Conservation (phyloP, 2,113 vertebrate genomes). For the Balaenoptera acutorostrata region DNA sequence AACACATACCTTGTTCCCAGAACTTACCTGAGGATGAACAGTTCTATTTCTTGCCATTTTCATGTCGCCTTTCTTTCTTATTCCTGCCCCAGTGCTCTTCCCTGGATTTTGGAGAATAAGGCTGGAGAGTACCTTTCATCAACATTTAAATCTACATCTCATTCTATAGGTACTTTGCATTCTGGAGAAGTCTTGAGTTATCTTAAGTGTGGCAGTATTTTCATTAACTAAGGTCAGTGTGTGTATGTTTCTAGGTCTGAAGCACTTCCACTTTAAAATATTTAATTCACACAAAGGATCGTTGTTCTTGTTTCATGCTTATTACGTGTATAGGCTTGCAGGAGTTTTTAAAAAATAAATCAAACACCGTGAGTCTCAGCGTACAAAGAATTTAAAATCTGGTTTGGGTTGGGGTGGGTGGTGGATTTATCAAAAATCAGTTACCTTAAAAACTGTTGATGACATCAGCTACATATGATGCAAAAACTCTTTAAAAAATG, state of each 20-base stretch:
- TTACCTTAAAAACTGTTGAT: neutral
- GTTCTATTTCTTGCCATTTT: neutral
- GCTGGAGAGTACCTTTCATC: neutral
- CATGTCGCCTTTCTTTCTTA: neutral
- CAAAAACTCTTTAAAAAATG: neutral
- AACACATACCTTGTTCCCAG: neutral
- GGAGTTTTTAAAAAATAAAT: conserved; percentile 4
- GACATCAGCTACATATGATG: neutral
- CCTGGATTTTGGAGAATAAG: neutral
- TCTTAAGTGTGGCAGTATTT: neutral
- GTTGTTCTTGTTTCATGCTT: neutral
- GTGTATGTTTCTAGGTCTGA: neutral
- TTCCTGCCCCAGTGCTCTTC: neutral
- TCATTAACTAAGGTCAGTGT: neutral
- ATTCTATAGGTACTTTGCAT: neutral
- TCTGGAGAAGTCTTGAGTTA: neutral
- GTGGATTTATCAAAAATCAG: neutral
- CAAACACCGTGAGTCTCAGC: neutral
- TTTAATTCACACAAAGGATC: neutral
- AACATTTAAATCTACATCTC: neutral
- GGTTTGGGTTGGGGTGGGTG: too few relatives aligned
- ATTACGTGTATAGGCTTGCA: neutral
- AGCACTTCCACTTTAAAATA: neutral
- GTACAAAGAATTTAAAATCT: neutral
- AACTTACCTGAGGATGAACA: neutral